Percentiles rank a stretch among this genome's conserved stretches.
Conservation (phyloP, 2,797 vertebrate species). For the Sarcoramphus papa region DNA sequence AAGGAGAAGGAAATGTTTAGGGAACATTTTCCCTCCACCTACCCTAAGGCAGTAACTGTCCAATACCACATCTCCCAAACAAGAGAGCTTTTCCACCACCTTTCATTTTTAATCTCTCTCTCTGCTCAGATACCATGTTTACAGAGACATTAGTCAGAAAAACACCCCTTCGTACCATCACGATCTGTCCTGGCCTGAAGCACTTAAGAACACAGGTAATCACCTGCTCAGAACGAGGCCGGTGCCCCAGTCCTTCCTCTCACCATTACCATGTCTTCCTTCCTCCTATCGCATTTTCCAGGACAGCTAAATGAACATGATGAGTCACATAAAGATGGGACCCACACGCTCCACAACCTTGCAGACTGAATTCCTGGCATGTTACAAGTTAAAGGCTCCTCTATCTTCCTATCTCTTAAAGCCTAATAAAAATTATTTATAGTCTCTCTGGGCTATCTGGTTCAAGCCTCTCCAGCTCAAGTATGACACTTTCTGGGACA, state of each 20-base stretch:
- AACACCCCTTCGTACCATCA: background rate
- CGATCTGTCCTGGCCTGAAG: background rate
- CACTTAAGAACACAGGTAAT: background rate
- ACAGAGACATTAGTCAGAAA: background rate
- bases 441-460: background rate
- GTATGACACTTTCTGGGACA: conserved; percentile 20
- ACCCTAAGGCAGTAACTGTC: background rate
- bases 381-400: background rate
- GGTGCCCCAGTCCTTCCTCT: background rate
- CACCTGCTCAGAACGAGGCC: background rate
- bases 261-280: background rate
- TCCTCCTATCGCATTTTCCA: background rate
- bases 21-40: background rate
- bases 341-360: background rate
- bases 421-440: conserved; percentile 27
- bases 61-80: background rate
- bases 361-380: background rate
- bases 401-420: background rate
- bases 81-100: background rate
- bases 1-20: background rate
- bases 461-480: conserved; percentile 30
- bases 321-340: background rate
- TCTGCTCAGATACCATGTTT: background rate
- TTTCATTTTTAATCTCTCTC: background rate
- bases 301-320: background rate